Evolutionary conservation across 37 sponge, comb jelly and placozoan species (phyloP), one percentile per base, ranked within the genome.

Genomic region (Geodia barretti): DNA sequence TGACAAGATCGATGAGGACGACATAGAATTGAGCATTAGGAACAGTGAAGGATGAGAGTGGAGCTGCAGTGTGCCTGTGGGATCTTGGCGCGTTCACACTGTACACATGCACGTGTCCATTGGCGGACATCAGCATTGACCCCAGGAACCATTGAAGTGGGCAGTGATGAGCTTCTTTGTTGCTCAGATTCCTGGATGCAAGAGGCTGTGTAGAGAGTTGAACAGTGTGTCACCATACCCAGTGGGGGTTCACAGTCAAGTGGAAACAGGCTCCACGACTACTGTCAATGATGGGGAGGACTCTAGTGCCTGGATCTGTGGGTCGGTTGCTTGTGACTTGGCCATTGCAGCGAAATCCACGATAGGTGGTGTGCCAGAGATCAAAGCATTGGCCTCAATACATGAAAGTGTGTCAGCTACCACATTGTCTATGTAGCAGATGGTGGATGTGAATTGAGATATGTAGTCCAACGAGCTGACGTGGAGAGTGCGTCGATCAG

Each of bases 381-480:
- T 30, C 19, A 84, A 23, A 23, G 90, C 90, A 26, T 89, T 84
- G 26, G 75, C 61, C 32, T 85, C 86, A 7, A 90, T 72, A 0
- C 86, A 65, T 36, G 90, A 90, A 11, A 90, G 81, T 2, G 86
- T 86, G 76, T 90, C 90, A 47, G 86, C 86, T 7, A 79, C 90
- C 23, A 74, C 64, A 54, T 90, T 90, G 77, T 84, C 77, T 1
- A 91, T 38, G 59, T 86, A 84, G 0, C 83, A 54, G 64, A 91
- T 86, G 63, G 64, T 76, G 25, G 92, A 72, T 7, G 87, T 91
- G 69, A 86, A 86, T 41, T 81, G 79, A 29, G 87, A 77, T 14
- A 91, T 85, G 78, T 59, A 90, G 64, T 81, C 78, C 38, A 86
- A 42, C n/a, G 80, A 86, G 8, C 86, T 85, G 86, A 1, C 86